Percentiles rank a stretch among this genome's conserved stretches.
These are phyloP conservation scores for Progne subis DNA, from an alignment of 2,113 vertebrate species.

Conservation along the genomic window DNA sequence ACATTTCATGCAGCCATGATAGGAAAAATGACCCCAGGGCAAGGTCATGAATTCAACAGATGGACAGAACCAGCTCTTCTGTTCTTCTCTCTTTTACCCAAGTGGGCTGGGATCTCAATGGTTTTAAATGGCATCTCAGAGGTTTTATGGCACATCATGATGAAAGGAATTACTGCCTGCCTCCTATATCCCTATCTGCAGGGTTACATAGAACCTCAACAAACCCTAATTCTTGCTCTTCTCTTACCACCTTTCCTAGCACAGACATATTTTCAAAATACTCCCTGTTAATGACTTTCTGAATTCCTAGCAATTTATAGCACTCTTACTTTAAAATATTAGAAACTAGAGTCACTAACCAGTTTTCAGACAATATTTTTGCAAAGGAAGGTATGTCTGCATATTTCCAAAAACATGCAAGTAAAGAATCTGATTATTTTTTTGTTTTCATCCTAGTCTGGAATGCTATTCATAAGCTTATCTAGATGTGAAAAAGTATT, in stretches of 20 bases:
- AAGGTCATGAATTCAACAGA: background rate
- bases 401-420: background rate
- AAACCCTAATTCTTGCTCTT: background rate
- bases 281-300: background rate
- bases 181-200: background rate
- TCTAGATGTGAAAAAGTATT: conserved; percentile 5
- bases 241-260: background rate
- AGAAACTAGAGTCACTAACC: background rate
- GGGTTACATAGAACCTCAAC: background rate
- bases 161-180: background rate
- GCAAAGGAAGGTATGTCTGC: background rate
- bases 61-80: background rate
- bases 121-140: background rate
- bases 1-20: background rate
- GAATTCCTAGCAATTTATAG: background rate
- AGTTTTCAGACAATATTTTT: background rate
- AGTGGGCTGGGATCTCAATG: background rate
- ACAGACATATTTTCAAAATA: background rate
- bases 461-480: background rate
- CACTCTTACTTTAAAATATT: background rate
- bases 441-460: background rate
- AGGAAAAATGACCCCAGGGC: background rate
- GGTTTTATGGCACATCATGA: background rate
- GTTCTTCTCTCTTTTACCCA: background rate
- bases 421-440: background rate